Percentiles rank a stretch among this genome's conserved stretches.
phyloP scores from a whole-genome alignment of 2,113 vertebrate genomes.

The Callithrix jacchus region DNA sequence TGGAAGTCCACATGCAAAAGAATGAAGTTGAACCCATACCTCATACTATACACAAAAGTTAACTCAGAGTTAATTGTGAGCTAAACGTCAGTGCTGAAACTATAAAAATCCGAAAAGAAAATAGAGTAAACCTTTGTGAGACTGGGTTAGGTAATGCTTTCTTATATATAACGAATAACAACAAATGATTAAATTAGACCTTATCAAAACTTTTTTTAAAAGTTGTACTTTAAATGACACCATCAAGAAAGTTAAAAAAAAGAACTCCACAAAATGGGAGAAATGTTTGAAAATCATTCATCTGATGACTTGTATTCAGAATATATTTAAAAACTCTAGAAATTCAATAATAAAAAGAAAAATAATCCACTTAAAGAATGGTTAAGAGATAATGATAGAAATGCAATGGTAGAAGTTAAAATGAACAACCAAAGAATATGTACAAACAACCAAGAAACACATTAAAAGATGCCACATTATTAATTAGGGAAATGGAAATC shows the following conservation, averaged over 20 bases:
- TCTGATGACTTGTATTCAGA: not conserved
- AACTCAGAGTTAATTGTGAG: not conserved
- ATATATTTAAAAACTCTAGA: not conserved
- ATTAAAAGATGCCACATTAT: not conserved
- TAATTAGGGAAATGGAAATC: not conserved
- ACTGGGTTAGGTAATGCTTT: not conserved
- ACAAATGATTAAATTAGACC: not conserved
- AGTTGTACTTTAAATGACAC: not conserved
- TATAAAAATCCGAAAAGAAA: not conserved
- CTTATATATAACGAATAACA: not conserved
- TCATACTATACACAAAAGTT: not conserved
- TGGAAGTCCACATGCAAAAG: not conserved
- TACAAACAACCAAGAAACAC: not conserved
- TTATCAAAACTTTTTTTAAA: not conserved
- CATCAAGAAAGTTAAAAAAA: not conserved
- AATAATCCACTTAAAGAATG: not conserved
- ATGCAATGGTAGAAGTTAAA: no score
- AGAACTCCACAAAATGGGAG: not conserved
- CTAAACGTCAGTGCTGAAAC: not conserved
- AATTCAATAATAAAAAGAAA: not conserved
- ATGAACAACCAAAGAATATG: not conserved
- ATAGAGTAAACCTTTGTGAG: not conserved
- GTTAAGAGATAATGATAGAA: not conserved
- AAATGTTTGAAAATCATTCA: not conserved
- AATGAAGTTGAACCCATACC: not conserved